A percentile compares a stretch with the other conserved stretches of the same genome.
Evolutionary conservation across 1,140 invertebrate species (phyloP).

Genomic region (Pygmarrhopalites habei): DNA sequence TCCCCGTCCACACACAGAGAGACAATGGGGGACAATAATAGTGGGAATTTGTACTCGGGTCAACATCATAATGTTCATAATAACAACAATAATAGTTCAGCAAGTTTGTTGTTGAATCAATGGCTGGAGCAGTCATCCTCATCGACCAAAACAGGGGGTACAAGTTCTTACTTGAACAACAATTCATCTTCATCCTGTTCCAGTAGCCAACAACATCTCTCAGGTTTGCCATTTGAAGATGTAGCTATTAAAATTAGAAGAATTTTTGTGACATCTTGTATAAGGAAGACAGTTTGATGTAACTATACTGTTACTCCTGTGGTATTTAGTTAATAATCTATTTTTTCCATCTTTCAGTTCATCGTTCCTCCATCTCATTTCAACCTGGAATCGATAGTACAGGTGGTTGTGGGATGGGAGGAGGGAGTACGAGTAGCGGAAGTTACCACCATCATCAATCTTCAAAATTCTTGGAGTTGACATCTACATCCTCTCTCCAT

Average conservation of each 20-base stretch:
- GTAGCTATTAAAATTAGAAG: too few species aligned
- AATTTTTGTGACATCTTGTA: too few species aligned
- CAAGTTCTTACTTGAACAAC: too few species aligned
- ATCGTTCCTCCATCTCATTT: not conserved
- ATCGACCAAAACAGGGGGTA: not conserved
- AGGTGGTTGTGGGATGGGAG: not conserved
- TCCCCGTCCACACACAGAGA: not conserved
- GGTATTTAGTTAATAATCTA: too few species aligned
- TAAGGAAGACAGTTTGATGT: too few species aligned
- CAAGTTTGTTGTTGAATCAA: slow-evolving; percentile 25
- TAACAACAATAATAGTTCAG: slow-evolving; percentile 9
- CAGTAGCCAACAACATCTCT: slow-evolving; percentile 1
- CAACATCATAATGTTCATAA: not conserved
- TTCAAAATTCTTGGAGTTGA: not conserved
- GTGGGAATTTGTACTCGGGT: not conserved
- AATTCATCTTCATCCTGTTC: not conserved
- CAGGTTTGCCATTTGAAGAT: too few species aligned
- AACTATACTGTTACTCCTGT: too few species aligned
- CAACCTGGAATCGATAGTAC: slow-evolving; percentile 3
- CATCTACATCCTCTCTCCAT: not conserved
- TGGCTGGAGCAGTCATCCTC: slow-evolving; percentile 28
- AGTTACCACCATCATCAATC: slow-evolving; percentile 12
- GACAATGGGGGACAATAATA: slow-evolving; percentile 6
- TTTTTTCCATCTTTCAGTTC: not conserved
- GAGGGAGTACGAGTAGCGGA: too few species aligned